These are phyloP conservation scores for Conus betulinus DNA, from an alignment of 1,140 invertebrate species.

Conservation along the genomic window DNA sequence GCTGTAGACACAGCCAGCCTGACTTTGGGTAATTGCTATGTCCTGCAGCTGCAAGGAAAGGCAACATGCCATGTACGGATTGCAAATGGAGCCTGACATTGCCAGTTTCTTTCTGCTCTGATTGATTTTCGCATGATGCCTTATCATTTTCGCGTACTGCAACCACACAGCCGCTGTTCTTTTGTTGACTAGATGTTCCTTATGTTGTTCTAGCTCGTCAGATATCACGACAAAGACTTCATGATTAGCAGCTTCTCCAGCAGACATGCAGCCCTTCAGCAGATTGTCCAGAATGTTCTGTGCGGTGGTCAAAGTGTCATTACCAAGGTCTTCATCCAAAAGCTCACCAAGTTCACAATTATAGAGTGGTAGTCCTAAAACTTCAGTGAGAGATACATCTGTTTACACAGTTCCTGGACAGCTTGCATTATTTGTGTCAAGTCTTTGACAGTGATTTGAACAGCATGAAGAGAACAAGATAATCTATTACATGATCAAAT, in stretches of 20 bases:
- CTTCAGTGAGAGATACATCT: not conserved
- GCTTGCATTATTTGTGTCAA: too few relatives aligned
- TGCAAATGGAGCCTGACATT: slow-evolving; percentile 48
- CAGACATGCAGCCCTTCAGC: not conserved
- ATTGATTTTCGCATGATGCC: slow-evolving; percentile 54
- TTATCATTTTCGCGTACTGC: slow-evolving; percentile 61
- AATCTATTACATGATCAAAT: not conserved
- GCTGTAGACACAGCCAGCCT: slow-evolving; percentile 75
- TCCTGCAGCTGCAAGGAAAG: slow-evolving; percentile 74
- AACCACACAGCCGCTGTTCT: slow-evolving; percentile 50
- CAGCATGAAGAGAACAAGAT: not conserved
- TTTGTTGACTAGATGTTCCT: not conserved
- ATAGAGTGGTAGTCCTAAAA: too few relatives aligned
- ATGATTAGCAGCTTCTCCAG: not conserved
- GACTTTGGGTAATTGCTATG: slow-evolving; percentile 77
- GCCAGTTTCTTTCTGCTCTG: slow-evolving; percentile 59
- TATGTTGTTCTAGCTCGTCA: slow-evolving; percentile 56
- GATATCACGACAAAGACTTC: slow-evolving; percentile 6
- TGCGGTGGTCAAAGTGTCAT: not conserved
- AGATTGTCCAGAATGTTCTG: not conserved
- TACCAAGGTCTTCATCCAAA: not conserved
- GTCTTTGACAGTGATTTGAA: not conserved
- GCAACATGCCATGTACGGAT: slow-evolving; percentile 70
- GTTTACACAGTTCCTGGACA: not conserved
- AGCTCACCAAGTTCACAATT: not conserved